phyloP scores from a whole-genome alignment of 2,113 vertebrate genomes.

The Centropristis striata region DNA sequence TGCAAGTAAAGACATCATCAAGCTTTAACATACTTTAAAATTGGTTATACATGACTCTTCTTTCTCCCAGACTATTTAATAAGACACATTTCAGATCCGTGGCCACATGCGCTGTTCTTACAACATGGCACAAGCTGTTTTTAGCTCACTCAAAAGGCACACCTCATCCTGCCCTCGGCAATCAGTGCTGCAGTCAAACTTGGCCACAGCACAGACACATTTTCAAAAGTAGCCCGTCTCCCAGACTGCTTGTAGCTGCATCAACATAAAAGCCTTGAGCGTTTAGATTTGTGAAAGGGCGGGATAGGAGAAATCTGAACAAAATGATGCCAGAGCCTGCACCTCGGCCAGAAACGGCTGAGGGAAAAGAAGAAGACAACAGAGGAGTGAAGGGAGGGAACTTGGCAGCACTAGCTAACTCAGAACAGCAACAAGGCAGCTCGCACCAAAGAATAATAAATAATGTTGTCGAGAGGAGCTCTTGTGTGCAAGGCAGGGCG shows the following conservation, averaged over 20 bases:
- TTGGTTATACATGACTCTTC: neutral
- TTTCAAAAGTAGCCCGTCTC: conserved; percentile 69
- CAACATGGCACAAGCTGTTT: conserved; percentile 48
- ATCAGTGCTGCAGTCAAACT: conserved; percentile 61
- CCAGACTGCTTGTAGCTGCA: conserved; percentile 73
- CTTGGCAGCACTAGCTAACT: conserved; percentile 65
- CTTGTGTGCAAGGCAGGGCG: conserved; percentile 26
- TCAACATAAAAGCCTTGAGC: conserved; percentile 70
- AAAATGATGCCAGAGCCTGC: conserved; percentile 66
- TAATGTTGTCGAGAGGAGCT: conserved; percentile 51
- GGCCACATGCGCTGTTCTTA: conserved; percentile 7
- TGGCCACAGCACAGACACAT: conserved; percentile 69
- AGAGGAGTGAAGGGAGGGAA: conserved; percentile 68
- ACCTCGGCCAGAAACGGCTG: conserved; percentile 64
- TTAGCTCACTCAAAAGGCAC: conserved; percentile 59
- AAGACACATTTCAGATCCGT: neutral
- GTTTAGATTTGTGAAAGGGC: conserved; percentile 71
- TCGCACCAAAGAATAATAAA: conserved; percentile 60
- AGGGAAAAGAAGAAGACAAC: conserved; percentile 60
- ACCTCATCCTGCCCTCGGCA: conserved; percentile 62
- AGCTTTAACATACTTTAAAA: neutral
- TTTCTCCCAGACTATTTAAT: neutral
- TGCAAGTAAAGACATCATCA: conserved; percentile 1
- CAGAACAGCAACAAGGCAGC: conserved; percentile 59
- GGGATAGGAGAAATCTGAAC: conserved; percentile 73